Conservation (phyloP, 2,797 vertebrate genomes). For the Luscinia luscinia region DNA sequence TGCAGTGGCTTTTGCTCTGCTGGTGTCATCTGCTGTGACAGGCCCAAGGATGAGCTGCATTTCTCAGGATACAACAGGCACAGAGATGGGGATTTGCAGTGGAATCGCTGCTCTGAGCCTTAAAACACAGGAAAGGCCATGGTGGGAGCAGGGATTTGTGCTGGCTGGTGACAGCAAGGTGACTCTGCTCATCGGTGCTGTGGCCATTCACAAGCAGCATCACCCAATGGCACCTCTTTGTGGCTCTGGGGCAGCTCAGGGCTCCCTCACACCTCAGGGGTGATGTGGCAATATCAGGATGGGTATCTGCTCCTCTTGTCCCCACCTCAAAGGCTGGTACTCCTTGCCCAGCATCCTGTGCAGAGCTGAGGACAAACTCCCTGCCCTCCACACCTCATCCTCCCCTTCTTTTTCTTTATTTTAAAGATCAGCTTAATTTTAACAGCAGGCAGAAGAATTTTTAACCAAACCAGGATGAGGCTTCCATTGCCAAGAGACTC, state of each 20-base stretch:
- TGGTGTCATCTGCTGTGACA: fast-evolving
- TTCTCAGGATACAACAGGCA: not conserved
- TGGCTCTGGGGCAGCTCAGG: not conserved
- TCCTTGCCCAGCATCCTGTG: not conserved
- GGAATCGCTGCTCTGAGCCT: not conserved
- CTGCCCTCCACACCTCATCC: fast-evolving
- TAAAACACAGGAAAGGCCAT: fast-evolving
- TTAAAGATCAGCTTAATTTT: not conserved
- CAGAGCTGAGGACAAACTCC: fast-evolving
- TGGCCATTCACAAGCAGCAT: fast-evolving
- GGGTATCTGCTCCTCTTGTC: fast-evolving
- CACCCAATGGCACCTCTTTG: fast-evolving
- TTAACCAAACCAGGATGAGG: not conserved
- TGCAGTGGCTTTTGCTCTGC: not conserved
- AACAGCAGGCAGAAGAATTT: not conserved
- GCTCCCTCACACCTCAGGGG: fast-evolving
- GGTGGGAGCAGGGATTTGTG: not conserved
- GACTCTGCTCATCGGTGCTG: not conserved
- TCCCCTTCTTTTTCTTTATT: not conserved
- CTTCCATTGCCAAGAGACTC: not conserved
- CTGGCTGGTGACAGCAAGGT: not conserved
- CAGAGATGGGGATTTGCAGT: not conserved
- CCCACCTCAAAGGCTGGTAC: not conserved
- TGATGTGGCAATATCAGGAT: not conserved
- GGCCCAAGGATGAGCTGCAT: fast-evolving